Conservation (phyloP, 2,113 vertebrate species). For the Chaenogobius annularis region DNA sequence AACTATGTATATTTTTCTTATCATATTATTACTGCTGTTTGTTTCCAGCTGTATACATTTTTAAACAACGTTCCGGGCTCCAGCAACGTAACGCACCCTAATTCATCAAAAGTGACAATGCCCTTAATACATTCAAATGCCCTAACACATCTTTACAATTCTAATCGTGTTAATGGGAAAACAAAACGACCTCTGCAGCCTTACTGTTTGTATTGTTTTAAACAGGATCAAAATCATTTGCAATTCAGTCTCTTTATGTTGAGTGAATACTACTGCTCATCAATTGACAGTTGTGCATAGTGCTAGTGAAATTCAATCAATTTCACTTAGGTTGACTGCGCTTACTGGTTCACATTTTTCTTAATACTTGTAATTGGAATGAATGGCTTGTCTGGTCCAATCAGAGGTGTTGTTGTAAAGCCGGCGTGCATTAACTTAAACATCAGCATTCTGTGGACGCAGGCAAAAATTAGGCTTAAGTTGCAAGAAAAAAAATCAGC, state of each 20-base stretch:
- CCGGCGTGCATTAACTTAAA: conserved; percentile 44
- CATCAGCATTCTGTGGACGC: conserved; percentile 31
- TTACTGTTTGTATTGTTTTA: neutral
- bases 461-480: conserved; percentile 16
- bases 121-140: conserved; percentile 58
- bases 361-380: conserved; percentile 72
- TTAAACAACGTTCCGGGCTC: conserved; percentile 35
- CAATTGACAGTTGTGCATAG: conserved; percentile 64
- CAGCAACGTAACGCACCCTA: conserved; percentile 38
- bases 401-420: conserved; percentile 64
- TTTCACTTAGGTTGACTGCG: conserved; percentile 66
- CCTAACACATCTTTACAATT: conserved; percentile 49
- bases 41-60: conserved; percentile 21
- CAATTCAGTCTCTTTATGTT: conserved; percentile 4
- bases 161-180: conserved; percentile 49
- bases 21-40: neutral
- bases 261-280: conserved; percentile 34
- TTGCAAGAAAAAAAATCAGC: neutral
- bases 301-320: conserved; percentile 67
- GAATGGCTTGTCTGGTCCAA: conserved; percentile 75
- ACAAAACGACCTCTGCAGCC: conserved; percentile 28
- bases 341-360: conserved; percentile 61
- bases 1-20: too few species aligned
- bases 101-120: conserved; percentile 60
- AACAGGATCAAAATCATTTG: conserved; percentile 1